Evolutionary conservation across 92 coral and sea anemone species (phyloP).

Genomic region (Actinernus sp.): DNA sequence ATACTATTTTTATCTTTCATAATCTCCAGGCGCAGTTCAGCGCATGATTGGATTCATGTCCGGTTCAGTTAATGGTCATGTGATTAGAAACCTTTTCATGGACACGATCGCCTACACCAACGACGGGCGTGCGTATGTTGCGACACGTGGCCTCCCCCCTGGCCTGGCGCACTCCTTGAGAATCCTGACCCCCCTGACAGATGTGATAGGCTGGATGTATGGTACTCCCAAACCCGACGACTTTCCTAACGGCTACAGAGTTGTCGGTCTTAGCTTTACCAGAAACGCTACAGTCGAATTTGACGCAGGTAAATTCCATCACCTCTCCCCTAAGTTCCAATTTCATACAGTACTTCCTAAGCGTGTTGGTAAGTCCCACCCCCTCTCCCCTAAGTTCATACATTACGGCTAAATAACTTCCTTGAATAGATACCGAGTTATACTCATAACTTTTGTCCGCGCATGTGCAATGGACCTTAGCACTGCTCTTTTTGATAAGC

Average conservation of each 20-base stretch:
- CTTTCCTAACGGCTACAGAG: conserved; percentile 63
- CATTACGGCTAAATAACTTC: too few species aligned
- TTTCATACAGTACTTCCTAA: too few species aligned
- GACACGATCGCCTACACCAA: conserved; percentile 65
- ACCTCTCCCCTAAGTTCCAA: neutral
- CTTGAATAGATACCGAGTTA: too few species aligned
- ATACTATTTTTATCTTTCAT: too few species aligned
- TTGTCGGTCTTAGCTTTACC: conserved; percentile 71
- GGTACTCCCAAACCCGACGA: conserved; percentile 45
- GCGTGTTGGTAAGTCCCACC: too few species aligned
- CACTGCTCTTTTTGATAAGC: neutral
- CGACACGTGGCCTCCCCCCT: conserved; percentile 67
- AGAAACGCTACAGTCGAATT: conserved; percentile 77
- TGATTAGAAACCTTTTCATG: conserved; percentile 25
- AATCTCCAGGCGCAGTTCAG: conserved; percentile 54
- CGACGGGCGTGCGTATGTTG: conserved; percentile 80
- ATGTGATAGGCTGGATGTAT: conserved; percentile 75
- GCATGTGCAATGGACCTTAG: neutral
- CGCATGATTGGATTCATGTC: conserved; percentile 77
- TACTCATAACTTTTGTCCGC: too few species aligned
- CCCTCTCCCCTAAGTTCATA: too few species aligned
- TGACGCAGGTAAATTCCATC: conserved; percentile 68
- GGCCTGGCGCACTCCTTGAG: conserved; percentile 56
- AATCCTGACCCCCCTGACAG: conserved; percentile 76
- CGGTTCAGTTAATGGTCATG: conserved; percentile 66